These are phyloP conservation scores for Homarus gammarus DNA, from an alignment of 2,888 invertebrate genomes.

Conservation along the genomic window DNA sequence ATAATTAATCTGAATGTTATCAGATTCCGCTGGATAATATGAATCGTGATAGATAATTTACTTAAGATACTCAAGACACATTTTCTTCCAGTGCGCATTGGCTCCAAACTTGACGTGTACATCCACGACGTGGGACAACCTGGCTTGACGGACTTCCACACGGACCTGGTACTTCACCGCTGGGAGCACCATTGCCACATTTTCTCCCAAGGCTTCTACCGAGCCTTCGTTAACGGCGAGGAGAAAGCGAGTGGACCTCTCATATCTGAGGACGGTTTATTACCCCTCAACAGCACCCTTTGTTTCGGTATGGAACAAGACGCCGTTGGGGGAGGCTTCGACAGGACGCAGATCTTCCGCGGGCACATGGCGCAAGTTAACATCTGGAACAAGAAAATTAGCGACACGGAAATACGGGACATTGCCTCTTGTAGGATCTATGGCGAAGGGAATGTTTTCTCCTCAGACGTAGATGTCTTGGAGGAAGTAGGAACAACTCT, in stretches of 20 bases:
- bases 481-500: conserved; percentile 45
- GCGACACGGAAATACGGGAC: conserved; percentile 11
- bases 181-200: conserved; percentile 64
- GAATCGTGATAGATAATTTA: too few species aligned
- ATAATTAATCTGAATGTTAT: too few species aligned
- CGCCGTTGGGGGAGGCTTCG: conserved; percentile 49
- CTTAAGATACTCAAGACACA: neutral
- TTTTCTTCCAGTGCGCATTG: conserved; percentile 29
- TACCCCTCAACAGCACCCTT: conserved; percentile 44
- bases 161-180: conserved; percentile 19
- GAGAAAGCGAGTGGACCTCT: conserved; percentile 11
- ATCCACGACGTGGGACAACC: conserved; percentile 38
- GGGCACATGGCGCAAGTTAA: conserved; percentile 55
- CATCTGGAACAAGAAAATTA: conserved; percentile 48
- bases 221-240: conserved; percentile 35
- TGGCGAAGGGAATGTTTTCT: conserved; percentile 44
- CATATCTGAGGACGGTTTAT: neutral
- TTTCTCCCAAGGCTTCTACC: conserved; percentile 38
- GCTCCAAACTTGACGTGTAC: conserved; percentile 33
- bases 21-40: too few species aligned
- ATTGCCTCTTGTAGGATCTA: conserved; percentile 33
- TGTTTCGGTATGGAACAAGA: conserved; percentile 57
- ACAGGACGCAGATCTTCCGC: conserved; percentile 49
- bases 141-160: conserved; percentile 17
- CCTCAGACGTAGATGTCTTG: conserved; percentile 41